Evolutionary conservation across 2,797 vertebrate species (phyloP).

Genomic region (Cryptoprocta ferox): DNA sequence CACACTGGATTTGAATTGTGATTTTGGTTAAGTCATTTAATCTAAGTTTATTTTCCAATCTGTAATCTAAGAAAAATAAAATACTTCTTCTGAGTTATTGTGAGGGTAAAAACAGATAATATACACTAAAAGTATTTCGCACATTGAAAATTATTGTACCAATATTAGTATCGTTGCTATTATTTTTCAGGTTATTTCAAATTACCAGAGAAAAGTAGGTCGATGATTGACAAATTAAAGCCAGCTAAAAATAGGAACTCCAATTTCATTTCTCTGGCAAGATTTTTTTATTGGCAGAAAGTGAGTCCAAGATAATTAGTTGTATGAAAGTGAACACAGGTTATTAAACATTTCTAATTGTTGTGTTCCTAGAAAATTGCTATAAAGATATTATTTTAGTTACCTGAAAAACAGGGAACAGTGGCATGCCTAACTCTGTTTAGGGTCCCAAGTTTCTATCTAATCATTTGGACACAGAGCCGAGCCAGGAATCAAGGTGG

Average conservation of each 20-base stretch:
- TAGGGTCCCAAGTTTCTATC: background rate
- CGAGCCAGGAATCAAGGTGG: background rate
- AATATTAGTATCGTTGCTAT: background rate
- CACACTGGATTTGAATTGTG: background rate
- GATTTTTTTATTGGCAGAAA: conserved; percentile 55
- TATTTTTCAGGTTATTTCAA: conserved; percentile 71
- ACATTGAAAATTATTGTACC: background rate
- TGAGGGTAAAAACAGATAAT: background rate
- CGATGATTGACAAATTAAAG: conserved; percentile 48
- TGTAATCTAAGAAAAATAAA: background rate
- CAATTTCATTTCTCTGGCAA: background rate
- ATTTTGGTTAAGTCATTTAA: background rate
- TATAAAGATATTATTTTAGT: background rate
- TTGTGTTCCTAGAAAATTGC: background rate
- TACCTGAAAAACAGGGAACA: background rate
- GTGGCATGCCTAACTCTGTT: background rate
- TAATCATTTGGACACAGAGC: too few relatives aligned
- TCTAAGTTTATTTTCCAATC: background rate
- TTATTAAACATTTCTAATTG: conserved; percentile 40
- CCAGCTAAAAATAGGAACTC: conserved; percentile 48
- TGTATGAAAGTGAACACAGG: conserved; percentile 20
- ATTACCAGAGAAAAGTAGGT: conserved; percentile 65
- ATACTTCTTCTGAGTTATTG: background rate
- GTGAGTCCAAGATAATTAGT: conserved; percentile 28
- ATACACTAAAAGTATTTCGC: background rate